Evolutionary conservation across 2,888 invertebrate species (phyloP), one percentile per base, ranked within the genome.

Genomic region (Ormyrus rosae): DNA sequence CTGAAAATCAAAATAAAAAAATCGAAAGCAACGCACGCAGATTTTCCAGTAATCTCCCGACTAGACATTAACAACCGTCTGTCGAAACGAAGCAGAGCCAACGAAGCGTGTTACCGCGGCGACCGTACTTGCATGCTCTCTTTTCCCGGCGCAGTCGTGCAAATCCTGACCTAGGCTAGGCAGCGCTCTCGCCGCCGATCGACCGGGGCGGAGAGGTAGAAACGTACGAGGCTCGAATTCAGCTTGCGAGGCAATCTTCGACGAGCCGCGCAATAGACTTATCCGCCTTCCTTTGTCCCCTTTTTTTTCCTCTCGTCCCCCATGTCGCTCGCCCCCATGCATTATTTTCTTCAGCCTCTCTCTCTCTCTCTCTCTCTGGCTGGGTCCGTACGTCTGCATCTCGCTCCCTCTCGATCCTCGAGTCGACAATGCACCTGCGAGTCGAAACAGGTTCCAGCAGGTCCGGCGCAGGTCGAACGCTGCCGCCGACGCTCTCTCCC

Each of bases 361-460:
- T 19, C 63, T 61, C 51, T n/a, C 51, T 34, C 34, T 34, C 34
- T n/a, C 55, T 61, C 51, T 55, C 64, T 45, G 34, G 61, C 69
- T 34, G 34, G 34, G 46, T 61, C 34, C 34, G 46, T 50, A 6
- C 64, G 64, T 50, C 34, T 34, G 65, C 65, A 65, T 19, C 69
- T 11, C 78, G 50, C 53, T 50, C 48, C 9, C 50, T n/a, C 65
- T 48, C 65, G 77, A 72, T 46, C 58, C 69, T 8, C 55, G 50
- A 68, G 73, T 77, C 73, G 73, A 80, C 79, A 74, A 80, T 84
- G 84, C 85, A 89, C 89, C 89, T 90, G 89, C 89, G 84, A 86
- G 88, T 85, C 82, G 84, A 85, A 88, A 87, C 89, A 89, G 89
- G 89, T 89, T 87, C 85, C 86, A 87, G 84, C 89, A 88, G 89